phyloP scores from a whole-genome alignment of 2,888 invertebrate species.

The Muscina levida region DNA sequence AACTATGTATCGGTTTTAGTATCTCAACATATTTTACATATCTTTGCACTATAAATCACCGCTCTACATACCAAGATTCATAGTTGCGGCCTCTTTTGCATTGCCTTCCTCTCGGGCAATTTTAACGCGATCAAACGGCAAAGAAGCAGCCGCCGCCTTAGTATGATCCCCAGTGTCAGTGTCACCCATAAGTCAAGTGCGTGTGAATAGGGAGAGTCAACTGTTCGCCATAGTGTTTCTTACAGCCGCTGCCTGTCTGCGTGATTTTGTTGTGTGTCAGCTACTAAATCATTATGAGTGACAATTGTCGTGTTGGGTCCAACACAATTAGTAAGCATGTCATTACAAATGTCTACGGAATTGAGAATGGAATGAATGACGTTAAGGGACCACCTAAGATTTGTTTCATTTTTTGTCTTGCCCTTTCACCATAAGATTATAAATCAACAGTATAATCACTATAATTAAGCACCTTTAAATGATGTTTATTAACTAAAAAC shows the following conservation, averaged over 20 bases:
- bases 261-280: background rate
- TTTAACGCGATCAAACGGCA: conserved; percentile 11
- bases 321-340: conserved; percentile 62
- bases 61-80: no score
- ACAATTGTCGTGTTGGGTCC: conserved; percentile 64
- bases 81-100: background rate
- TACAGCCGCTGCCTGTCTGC: background rate
- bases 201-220: background rate
- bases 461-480: conserved; percentile 38
- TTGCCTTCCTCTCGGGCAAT: background rate
- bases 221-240: background rate
- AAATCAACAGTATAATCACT: conserved; percentile 50
- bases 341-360: conserved; percentile 34
- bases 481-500: background rate
- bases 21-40: conserved; percentile 48
- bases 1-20: conserved; percentile 36
- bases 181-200: conserved; percentile 58
- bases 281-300: conserved; percentile 60
- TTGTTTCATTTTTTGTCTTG: background rate
- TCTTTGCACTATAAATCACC: conserved; percentile 56
- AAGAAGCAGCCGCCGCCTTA: conserved; percentile 55
- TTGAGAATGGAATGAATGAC: background rate
- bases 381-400: conserved; percentile 4
- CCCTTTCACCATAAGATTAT: conserved; percentile 4
- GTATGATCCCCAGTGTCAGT: conserved; percentile 31